phyloP scores from a whole-genome alignment of 2,797 vertebrate genomes.

The Acridotheres tristis region DNA sequence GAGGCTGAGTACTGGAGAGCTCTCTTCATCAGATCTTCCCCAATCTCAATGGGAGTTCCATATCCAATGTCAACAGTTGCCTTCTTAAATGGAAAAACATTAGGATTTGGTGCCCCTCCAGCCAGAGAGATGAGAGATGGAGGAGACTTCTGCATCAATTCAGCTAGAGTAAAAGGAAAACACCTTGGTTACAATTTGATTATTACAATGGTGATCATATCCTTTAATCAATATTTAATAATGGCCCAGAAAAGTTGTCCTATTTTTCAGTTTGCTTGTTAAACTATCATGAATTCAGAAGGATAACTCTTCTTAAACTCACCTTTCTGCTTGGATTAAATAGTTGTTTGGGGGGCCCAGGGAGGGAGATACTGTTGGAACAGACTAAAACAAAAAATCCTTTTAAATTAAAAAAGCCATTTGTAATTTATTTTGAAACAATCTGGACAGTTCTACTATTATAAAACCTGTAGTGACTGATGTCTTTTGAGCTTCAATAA shows the following conservation, averaged over 20 bases:
- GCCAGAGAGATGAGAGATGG: slow-evolving; percentile 90
- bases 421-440: background rate
- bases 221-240: background rate
- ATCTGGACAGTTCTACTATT: background rate
- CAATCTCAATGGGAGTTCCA: slow-evolving; percentile 79
- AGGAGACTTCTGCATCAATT: slow-evolving; percentile 82
- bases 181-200: background rate
- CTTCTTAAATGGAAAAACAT: slow-evolving; percentile 88
- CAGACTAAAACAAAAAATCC: background rate
- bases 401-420: background rate
- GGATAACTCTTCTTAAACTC: background rate
- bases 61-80: slow-evolving; percentile 79
- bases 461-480: background rate
- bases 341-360: background rate
- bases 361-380: background rate
- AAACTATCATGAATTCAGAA: background rate
- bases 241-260: background rate
- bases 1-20: slow-evolving; percentile 92
- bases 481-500: background rate
- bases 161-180: slow-evolving; percentile 77
- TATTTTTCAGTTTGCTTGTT: background rate
- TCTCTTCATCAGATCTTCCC: slow-evolving; percentile 83
- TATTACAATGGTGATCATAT: background rate
- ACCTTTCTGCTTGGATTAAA: background rate
- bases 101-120: slow-evolving; percentile 88